Percentiles rank a stretch among this genome's conserved stretches.
Conservation (phyloP, 1,140 invertebrate species). For the Drosophila sturtevanti region DNA sequence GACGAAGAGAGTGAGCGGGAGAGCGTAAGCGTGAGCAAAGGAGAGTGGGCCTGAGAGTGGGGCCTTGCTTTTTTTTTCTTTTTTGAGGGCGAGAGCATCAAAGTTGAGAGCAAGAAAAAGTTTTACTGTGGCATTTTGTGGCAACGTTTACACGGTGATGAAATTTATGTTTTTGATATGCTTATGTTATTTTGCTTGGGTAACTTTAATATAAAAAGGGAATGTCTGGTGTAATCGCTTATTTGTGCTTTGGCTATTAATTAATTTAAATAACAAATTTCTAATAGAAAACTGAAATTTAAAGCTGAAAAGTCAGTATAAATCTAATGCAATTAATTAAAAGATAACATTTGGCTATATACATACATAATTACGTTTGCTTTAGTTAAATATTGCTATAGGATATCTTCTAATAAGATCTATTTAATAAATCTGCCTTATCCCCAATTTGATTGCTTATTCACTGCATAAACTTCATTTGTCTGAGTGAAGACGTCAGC, state of each 20-base stretch:
- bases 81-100: constrained; percentile 13
- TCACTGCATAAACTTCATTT: not conserved
- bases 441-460: not conserved
- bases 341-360: too few relatives aligned
- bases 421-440: not conserved
- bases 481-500: not conserved
- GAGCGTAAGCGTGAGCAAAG: constrained; percentile 20
- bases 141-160: constrained; percentile 36
- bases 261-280: too few relatives aligned
- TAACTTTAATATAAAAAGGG: too few relatives aligned
- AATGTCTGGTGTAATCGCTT: too few relatives aligned
- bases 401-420: too few relatives aligned
- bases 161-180: not conserved
- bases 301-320: too few relatives aligned
- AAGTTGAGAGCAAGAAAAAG: constrained; percentile 47
- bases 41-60: constrained; percentile 22
- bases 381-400: too few relatives aligned
- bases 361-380: too few relatives aligned
- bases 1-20: constrained; percentile 17
- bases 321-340: too few relatives aligned
- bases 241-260: too few relatives aligned
- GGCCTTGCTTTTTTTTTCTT: not conserved
- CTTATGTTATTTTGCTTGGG: too few relatives aligned
- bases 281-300: too few relatives aligned
- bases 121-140: constrained; percentile 29